These are phyloP conservation scores for Borostomias antarcticus DNA, from an alignment of 2,797 vertebrate species.

Conservation along the genomic window DNA sequence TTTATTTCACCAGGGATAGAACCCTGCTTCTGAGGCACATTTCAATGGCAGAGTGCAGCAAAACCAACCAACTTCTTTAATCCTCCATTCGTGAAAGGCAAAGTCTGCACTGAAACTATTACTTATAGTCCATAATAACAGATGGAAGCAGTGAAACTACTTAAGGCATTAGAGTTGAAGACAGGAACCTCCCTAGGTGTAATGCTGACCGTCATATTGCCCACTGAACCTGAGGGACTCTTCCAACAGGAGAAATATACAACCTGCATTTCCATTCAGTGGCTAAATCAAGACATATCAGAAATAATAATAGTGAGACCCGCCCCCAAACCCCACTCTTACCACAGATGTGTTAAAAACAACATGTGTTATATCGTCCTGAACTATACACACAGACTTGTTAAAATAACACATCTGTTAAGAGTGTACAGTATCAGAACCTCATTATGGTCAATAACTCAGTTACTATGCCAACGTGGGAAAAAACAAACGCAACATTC, in stretches of 20 bases:
- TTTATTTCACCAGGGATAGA: neutral
- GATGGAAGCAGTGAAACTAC: slow-evolving; percentile 37
- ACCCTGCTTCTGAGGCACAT: slow-evolving; percentile 1
- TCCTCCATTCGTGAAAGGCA: slow-evolving; percentile 48
- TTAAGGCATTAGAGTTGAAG: slow-evolving; percentile 67
- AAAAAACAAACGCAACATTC: too few relatives aligned
- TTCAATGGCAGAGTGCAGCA: neutral
- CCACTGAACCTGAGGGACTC: slow-evolving; percentile 65
- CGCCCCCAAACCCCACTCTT: too few relatives aligned
- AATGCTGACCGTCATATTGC: slow-evolving; percentile 35
- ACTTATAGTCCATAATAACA: slow-evolving; percentile 24
- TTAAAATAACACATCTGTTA: too few relatives aligned
- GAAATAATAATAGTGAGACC: neutral
- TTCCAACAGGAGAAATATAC: slow-evolving; percentile 43
- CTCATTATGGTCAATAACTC: too few relatives aligned
- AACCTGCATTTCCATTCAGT: neutral
- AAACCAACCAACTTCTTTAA: neutral
- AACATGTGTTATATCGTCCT: too few relatives aligned
- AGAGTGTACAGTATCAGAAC: too few relatives aligned
- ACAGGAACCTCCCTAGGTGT: slow-evolving; percentile 40
- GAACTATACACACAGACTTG: too few relatives aligned
- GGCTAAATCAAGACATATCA: neutral
- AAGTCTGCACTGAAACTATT: slow-evolving; percentile 29
- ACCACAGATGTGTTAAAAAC: too few relatives aligned
- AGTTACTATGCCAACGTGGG: too few relatives aligned